These are phyloP conservation scores for Cheilosia vernalis DNA, from an alignment of 2,888 invertebrate genomes.

Conservation along the genomic window DNA sequence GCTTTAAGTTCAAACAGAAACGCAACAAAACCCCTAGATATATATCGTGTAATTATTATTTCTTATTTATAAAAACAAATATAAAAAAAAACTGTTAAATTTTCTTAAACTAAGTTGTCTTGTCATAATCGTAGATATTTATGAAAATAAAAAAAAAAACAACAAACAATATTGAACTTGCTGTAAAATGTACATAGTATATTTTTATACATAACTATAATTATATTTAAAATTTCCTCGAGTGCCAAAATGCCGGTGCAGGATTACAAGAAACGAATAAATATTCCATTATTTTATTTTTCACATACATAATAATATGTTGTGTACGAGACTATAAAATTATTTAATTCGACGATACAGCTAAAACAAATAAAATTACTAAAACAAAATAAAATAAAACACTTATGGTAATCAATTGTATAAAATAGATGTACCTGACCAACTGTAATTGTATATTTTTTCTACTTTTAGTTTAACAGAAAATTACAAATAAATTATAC, in stretches of 20 bases:
- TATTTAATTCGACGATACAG: constrained; percentile 42
- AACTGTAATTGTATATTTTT: constrained; percentile 72
- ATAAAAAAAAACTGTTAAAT: constrained; percentile 20
- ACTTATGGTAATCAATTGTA: constrained; percentile 73
- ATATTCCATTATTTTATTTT: constrained; percentile 37
- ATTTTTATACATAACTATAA: constrained; percentile 40
- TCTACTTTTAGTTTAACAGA: constrained; percentile 47
- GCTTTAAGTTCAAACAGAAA: constrained; percentile 38
- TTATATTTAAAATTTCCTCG: constrained; percentile 40
- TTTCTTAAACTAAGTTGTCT: constrained; percentile 49
- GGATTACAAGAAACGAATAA: constrained; percentile 37
- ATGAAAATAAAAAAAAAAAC: constrained; percentile 22
- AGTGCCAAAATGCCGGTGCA: constrained; percentile 70
- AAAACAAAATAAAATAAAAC: constrained; percentile 4
- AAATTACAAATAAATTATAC: constrained; percentile 12
- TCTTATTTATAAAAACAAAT: constrained; percentile 52
- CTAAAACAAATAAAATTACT: constrained; percentile 40
- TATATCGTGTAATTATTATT: constrained; percentile 67
- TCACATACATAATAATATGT: background rate
- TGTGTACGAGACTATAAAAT: constrained; percentile 1
- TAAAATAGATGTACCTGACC: constrained; percentile 77
- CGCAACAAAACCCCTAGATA: constrained; percentile 22
- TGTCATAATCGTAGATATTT: constrained; percentile 71
- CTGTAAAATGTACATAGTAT: constrained; percentile 67
- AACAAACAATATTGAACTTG: constrained; percentile 12